Evolutionary conservation across 2,113 vertebrate genomes (phyloP), one percentile per base, ranked within the genome.

Genomic region (human): DNA sequence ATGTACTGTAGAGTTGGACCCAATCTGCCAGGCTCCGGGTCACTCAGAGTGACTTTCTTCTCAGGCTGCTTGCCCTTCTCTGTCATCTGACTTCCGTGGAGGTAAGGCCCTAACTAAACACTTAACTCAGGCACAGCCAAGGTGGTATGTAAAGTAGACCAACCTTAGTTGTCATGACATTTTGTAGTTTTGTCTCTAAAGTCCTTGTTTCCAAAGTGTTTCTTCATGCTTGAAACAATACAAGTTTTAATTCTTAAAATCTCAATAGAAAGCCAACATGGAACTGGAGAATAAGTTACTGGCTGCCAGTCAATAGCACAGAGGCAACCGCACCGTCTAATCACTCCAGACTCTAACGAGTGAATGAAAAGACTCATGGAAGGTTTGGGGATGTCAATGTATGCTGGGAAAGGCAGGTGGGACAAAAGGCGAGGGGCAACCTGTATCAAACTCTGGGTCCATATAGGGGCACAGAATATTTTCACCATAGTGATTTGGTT

Each of bases 201-300:
- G 30, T 27, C 20, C 27, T 48, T 80, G 35, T 45, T 8, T 32
- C 50, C 48, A 81, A 86, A 73, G 18, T 57, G 38, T 73, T 81
- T 90, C 55, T 55, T 86, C 40, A 48, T 75, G 48, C 48, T 87
- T 81, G 55, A 91, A 59, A 91, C 32, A 91, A 88, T 81, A 38
- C 38, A 75, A 81, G 25, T 82, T 96, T 66, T 61, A 86, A 23
- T 90, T 73, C 45, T 64, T 85, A 64, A 90, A 94, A 93, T 55
- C 30, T 45, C 5, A 75, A 35, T 25, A 64, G 76, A 75, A 92
- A 30, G 22, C n/a, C 38, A 92, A 25, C 6, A 18, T 12, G 43
- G 61, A 66, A 73, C 32, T 59, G 32, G 55, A 48, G 43, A 43
- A 79, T 79, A n/a, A 80, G 55, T 43, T 40, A 40, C 52, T 75